Percentiles rank a stretch among this genome's conserved stretches.
These are phyloP conservation scores for Psephotus haematonotus DNA, from an alignment of 2,113 vertebrate species.

Conservation along the genomic window DNA sequence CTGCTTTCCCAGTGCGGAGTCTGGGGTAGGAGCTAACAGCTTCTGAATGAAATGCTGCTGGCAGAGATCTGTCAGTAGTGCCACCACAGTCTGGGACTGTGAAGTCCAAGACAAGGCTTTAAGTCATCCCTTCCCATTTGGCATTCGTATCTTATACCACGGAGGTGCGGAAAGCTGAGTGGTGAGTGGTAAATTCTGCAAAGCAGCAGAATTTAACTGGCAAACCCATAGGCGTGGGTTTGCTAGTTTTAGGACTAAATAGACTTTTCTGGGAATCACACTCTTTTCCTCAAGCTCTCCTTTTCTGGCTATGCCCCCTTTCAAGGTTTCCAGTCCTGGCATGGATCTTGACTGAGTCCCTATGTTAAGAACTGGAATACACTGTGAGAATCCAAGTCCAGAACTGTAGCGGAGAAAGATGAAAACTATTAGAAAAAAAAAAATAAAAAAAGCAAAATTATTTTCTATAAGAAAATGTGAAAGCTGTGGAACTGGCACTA, in stretches of 20 bases:
- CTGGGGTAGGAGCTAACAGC: background rate
- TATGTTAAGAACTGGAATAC: background rate
- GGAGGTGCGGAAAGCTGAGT: background rate
- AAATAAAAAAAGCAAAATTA: background rate
- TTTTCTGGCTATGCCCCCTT: background rate
- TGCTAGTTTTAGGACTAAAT: background rate
- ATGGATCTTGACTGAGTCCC: background rate
- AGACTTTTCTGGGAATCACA: background rate
- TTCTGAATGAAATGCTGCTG: background rate
- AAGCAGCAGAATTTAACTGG: background rate
- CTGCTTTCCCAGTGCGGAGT: background rate
- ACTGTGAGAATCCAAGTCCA: background rate
- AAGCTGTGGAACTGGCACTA: background rate
- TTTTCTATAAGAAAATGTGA: background rate
- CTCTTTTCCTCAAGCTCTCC: background rate
- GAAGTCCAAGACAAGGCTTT: background rate
- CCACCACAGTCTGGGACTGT: too few species aligned
- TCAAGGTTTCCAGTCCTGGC: background rate
- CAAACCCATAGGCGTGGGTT: background rate
- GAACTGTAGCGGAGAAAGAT: background rate
- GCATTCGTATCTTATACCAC: fast-evolving
- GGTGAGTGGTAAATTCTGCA: background rate
- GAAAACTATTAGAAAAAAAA: background rate
- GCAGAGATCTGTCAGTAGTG: background rate
- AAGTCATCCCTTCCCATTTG: background rate